Evolutionary conservation across 64 coral and sea anemone species (phyloP).

Genomic region (Platygyra sinensis): DNA sequence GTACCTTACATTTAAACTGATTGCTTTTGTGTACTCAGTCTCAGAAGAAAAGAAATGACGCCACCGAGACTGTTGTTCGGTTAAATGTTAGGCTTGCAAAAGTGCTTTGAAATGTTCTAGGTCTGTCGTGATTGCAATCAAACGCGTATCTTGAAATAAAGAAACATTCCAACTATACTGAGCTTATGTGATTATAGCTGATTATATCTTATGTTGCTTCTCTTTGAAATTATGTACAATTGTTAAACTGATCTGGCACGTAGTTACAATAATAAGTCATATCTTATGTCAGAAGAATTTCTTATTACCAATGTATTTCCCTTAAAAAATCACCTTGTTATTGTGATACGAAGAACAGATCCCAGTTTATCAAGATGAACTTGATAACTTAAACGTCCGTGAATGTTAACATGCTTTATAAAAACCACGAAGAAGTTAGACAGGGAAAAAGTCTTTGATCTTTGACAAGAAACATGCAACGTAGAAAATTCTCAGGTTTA

Average conservation of each 20-base stretch:
- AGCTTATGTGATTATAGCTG: background rate
- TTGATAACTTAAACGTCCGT: background rate
- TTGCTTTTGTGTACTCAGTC: background rate
- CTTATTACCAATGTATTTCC: background rate
- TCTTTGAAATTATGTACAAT: slow-evolving; percentile 18
- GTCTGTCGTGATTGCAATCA: background rate
- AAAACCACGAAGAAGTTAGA: background rate
- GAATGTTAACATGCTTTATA: background rate
- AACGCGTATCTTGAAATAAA: background rate
- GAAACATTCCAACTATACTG: background rate
- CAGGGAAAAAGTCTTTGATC: too few relatives aligned
- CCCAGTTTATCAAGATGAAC: background rate
- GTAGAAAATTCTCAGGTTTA: background rate
- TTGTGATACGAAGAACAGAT: background rate
- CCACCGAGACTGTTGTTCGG: background rate
- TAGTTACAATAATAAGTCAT: slow-evolving; percentile 17
- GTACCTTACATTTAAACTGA: background rate
- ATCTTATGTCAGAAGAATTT: background rate
- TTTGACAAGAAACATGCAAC: background rate
- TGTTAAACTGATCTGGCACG: background rate
- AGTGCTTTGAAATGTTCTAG: background rate
- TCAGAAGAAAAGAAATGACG: background rate
- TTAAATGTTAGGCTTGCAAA: too few relatives aligned
- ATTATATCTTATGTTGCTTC: slow-evolving; percentile 10
- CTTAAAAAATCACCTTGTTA: background rate